Percentiles rank a stretch among this genome's conserved stretches.
These are phyloP conservation scores for Scalopus aquaticus DNA, from an alignment of 2,113 vertebrate genomes.

Conservation along the genomic window DNA sequence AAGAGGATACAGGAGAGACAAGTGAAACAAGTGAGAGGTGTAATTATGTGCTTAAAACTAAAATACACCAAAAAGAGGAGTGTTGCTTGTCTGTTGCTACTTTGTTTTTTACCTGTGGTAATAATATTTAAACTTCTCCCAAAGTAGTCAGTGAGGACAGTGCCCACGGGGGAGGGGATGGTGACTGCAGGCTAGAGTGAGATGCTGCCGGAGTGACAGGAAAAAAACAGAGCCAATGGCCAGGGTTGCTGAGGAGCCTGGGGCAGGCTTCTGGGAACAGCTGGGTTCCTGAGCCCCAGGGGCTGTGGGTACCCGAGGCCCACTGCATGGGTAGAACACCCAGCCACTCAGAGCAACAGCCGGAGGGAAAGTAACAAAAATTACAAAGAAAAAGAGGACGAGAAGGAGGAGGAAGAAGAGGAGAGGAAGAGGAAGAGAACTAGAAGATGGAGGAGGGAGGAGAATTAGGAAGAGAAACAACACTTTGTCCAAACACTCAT, in stretches of 20 bases:
- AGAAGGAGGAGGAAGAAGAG: neutral
- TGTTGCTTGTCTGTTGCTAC: neutral
- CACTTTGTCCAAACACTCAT: neutral
- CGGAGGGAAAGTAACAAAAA: no score
- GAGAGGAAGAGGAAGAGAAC: neutral
- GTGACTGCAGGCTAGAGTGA: neutral
- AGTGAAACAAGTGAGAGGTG: no score
- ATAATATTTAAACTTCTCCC: no score
- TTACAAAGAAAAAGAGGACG: neutral
- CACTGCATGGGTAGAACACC: neutral
- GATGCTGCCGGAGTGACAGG: neutral
- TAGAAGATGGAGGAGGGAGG: neutral
- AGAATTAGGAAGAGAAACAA: no score
- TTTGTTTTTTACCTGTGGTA: conserved; percentile 24
- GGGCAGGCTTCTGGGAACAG: neutral
- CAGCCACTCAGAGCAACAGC: no score
- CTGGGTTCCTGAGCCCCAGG: no score
- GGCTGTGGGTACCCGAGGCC: no score
- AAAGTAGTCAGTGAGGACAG: no score
- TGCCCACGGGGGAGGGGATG: no score
- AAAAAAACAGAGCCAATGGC: neutral
- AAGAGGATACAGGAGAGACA: no score
- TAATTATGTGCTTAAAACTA: neutral
- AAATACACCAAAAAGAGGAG: neutral
- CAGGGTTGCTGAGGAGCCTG: neutral